Evolutionary conservation across 2,888 invertebrate species (phyloP).

Genomic region (Phyto melanocephala): DNA sequence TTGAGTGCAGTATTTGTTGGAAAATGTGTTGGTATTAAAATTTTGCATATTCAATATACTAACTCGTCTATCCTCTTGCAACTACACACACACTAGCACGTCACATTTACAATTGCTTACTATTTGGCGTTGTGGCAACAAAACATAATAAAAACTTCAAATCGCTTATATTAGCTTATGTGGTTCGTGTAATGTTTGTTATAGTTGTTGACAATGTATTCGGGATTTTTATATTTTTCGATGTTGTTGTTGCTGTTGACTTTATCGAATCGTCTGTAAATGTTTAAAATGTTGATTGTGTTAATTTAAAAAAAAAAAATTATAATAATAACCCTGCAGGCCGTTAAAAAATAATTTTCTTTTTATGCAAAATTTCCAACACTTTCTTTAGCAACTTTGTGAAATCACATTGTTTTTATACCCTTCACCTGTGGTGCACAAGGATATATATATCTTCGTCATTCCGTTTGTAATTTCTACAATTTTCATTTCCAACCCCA

Average conservation of each 20-base stretch:
- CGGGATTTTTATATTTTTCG: conserved; percentile 26
- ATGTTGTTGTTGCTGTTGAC: conserved; percentile 25
- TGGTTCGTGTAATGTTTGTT: conserved; percentile 58
- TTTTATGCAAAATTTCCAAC: too few species aligned
- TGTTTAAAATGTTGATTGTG: conserved; percentile 37
- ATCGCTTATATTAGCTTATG: conserved; percentile 58
- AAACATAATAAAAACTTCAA: conserved; percentile 26
- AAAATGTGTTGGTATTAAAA: not conserved
- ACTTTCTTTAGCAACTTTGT: too few species aligned
- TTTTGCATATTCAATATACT: conserved; percentile 52
- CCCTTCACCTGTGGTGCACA: too few species aligned
- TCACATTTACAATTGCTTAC: conserved; percentile 25
- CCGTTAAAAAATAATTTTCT: too few species aligned
- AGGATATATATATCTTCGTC: too few species aligned
- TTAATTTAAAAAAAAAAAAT: conserved; percentile 20
- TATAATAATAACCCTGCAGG: too few species aligned
- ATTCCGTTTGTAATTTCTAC: too few species aligned
- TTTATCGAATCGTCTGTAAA: conserved; percentile 39
- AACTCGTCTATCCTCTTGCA: conserved; percentile 1
- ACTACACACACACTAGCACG: not conserved
- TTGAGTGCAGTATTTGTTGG: not conserved
- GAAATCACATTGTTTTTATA: too few species aligned
- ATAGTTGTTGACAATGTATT: conserved; percentile 52
- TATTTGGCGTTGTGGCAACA: conserved; percentile 36
- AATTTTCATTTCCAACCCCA: too few species aligned